Evolutionary conservation across 2,113 vertebrate genomes (phyloP), one percentile per base, ranked within the genome.

Genomic region (Pangasianodon hypophthalmus): DNA sequence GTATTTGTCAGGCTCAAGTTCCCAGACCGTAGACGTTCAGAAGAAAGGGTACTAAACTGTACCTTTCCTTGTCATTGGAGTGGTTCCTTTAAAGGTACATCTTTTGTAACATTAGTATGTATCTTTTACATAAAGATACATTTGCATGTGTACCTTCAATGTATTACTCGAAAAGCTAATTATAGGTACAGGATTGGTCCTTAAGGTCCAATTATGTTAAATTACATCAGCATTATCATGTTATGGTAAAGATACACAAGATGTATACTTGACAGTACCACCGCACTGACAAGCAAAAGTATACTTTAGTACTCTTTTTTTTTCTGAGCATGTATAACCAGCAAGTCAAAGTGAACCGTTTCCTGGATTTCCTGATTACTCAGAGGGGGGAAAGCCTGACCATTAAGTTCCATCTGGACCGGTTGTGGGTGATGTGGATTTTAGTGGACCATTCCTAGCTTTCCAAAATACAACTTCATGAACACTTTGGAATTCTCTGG

Each of bases 371-470:
- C 62, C 62, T 37, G 52, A 52, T 52, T 37, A 82, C 54, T 60
- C 32, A 24, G 37, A 60, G 13, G 48, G 37, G 71, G 56, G 67
- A 84, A 89, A 86, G 26, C 87, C 44, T 77, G 89, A 77, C 83
- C 44, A 4, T 67, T 48, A 11, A 6, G 87, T 46, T 79, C 56
- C 83, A 48, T 87, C 64, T 54, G 69, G 82, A 50, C 82, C 84
- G 54, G 62, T 87, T 85, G 16, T 77, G 88, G 18, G 88, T 89
- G 87, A 64, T 89, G 79, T 87, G 88, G 88, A 89, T 79, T 88
- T 84, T 80, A 86, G 32, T 77, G 67, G 88, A 84, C n/a, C 77
- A 73, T 86, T 91, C 75, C 32, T 73, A 64, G 54, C 83, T 86
- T 91, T 90, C 37, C 90, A 46, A 85, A 81, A 71, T 26, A 64